Evolutionary conservation across 2,888 invertebrate genomes (phyloP).

Genomic region (Spisula solida): DNA sequence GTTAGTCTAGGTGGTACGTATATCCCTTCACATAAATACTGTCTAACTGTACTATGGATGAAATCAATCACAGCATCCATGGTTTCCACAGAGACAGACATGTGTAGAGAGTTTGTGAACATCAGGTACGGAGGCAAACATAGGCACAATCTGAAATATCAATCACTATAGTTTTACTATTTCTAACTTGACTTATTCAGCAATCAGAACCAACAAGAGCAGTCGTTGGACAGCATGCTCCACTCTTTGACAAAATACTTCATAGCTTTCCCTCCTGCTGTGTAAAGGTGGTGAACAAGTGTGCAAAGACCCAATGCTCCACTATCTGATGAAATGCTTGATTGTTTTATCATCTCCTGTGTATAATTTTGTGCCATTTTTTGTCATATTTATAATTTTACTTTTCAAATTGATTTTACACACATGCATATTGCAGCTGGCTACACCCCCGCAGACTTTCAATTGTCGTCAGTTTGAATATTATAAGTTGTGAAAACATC

Average conservation of each 20-base stretch:
- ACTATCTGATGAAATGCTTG: too few species aligned
- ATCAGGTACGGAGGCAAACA: constrained; percentile 55
- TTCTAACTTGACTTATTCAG: neutral
- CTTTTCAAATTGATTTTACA: too few species aligned
- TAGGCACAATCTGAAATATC: constrained; percentile 51
- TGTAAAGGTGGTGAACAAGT: too few species aligned
- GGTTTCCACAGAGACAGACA: neutral
- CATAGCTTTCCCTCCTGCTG: too few species aligned
- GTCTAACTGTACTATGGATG: constrained; percentile 34
- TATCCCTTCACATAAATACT: constrained; percentile 42
- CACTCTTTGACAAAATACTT: too few species aligned
- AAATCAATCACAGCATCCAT: constrained; percentile 8
- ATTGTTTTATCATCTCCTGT: too few species aligned
- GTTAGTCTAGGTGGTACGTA: constrained; percentile 43
- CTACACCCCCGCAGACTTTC: too few species aligned
- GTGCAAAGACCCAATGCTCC: too few species aligned
- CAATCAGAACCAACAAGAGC: neutral
- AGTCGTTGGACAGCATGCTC: neutral
- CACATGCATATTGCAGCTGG: too few species aligned
- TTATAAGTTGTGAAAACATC: neutral
- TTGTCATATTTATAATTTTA: too few species aligned
- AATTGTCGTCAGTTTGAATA: too few species aligned
- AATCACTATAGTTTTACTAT: neutral
- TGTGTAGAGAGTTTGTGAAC: constrained; percentile 34
- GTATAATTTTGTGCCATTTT: too few species aligned